Conservation (phyloP, 2,797 vertebrate genomes). For the Gadopsis bispinosus region DNA sequence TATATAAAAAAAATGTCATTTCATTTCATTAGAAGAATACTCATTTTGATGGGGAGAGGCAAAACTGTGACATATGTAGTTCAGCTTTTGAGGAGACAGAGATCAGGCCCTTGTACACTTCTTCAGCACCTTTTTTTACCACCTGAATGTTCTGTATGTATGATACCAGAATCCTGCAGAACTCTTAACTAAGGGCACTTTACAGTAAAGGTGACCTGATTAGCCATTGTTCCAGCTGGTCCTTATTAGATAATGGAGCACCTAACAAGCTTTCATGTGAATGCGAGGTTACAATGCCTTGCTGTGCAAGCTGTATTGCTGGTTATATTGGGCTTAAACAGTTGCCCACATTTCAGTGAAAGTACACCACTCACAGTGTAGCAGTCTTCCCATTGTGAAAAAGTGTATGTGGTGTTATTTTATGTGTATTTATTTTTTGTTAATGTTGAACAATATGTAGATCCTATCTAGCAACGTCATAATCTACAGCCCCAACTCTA, state of each 20-base stretch:
- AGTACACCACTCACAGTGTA: not conserved
- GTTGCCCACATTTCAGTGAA: not conserved
- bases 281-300: conserved; percentile 1
- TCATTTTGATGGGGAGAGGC: not conserved
- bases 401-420: not conserved
- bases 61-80: not conserved
- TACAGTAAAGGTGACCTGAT: conserved; percentile 45
- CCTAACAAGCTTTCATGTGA: conserved; percentile 25
- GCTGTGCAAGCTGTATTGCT: not conserved
- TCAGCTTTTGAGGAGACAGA: not conserved
- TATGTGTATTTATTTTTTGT: not conserved
- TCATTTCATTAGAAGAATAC: not conserved
- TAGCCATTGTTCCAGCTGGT: conserved; percentile 35
- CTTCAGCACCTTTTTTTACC: not conserved
- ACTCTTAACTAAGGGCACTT: conserved; percentile 33
- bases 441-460: not conserved
- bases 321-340: not conserved
- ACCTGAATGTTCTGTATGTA: not conserved
- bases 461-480: not conserved
- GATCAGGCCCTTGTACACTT: not conserved
- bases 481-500: no score
- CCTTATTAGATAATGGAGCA: conserved; percentile 26
- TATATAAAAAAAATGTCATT: no score
- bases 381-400: not conserved
- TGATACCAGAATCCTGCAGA: conserved; percentile 8